Conservation (phyloP, 2,113 vertebrate species). For the Marcusenius ussheri region DNA sequence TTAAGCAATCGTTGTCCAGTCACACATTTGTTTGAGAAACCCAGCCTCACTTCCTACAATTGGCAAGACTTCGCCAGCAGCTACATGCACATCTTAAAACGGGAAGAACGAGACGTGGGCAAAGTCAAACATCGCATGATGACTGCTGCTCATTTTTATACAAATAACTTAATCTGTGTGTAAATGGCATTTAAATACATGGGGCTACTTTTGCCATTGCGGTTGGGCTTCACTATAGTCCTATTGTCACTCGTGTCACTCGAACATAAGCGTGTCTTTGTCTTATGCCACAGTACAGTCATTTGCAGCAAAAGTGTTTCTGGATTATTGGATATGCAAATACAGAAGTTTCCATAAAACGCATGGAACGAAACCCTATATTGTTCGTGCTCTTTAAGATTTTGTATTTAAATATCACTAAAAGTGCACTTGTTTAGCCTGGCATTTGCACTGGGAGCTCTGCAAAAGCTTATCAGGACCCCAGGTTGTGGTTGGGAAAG, state of each 20-base stretch:
- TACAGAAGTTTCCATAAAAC: slow-evolving; percentile 31
- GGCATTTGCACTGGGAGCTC: neutral
- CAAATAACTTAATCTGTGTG: slow-evolving; percentile 15
- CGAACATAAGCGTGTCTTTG: slow-evolving; percentile 19
- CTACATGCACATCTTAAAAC: neutral
- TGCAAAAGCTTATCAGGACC: neutral
- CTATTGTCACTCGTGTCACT: neutral
- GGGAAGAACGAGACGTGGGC: neutral
- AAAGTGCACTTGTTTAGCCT: neutral
- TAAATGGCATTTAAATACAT: slow-evolving; percentile 22
- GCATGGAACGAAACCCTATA: neutral
- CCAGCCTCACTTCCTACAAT: neutral
- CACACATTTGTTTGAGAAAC: neutral
- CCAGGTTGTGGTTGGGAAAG: neutral
- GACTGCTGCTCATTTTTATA: slow-evolving; percentile 7
- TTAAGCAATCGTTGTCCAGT: neutral
- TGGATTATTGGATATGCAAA: slow-evolving; percentile 28
- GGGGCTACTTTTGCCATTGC: neutral
- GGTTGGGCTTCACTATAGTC: neutral
- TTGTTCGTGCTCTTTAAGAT: neutral
- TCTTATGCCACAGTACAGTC: neutral
- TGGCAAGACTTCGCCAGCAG: neutral
- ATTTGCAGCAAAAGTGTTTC: neutral
- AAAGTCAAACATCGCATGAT: neutral
- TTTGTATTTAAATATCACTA: slow-evolving; percentile 10